Percentiles rank a stretch among this genome's conserved stretches.
Conservation (phyloP, 1,140 invertebrate species). For the Formica exsecta region DNA sequence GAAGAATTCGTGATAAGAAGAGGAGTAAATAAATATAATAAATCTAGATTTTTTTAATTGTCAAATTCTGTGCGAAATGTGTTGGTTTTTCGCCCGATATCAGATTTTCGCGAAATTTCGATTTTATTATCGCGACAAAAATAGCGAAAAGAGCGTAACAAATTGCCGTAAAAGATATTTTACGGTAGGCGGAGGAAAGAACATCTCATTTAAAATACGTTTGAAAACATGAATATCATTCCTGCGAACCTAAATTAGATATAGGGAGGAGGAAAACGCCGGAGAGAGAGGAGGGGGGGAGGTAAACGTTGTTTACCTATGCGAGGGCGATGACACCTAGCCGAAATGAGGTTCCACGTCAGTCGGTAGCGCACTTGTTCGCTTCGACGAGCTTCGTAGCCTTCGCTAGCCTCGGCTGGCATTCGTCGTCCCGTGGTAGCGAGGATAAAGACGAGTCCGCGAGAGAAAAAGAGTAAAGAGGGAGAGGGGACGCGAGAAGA, state of each 20-base stretch:
- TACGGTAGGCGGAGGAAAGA: not conserved
- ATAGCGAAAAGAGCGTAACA: not conserved
- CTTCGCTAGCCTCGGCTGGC: conserved; percentile 68
- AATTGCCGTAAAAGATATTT: not conserved
- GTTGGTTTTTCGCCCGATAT: not conserved
- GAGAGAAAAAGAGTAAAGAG: conserved; percentile 42
- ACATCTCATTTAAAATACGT: conserved; percentile 8
- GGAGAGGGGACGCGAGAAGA: not conserved
- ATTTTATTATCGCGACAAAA: not conserved
- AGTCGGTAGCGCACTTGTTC: conserved; percentile 60
- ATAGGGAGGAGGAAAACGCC: not conserved
- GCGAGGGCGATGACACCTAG: conserved; percentile 71
- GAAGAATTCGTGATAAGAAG: not conserved
- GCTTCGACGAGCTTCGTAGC: conserved; percentile 62
- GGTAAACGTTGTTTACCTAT: conserved; percentile 63
- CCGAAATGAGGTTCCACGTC: conserved; percentile 73
- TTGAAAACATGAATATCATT: not conserved
- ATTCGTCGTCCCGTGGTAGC: conserved; percentile 43
- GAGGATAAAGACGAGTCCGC: conserved; percentile 56
- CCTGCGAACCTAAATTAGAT: conserved; percentile 54
- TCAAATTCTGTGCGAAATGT: not conserved
- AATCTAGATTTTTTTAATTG: not conserved
- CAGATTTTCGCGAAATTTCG: not conserved
- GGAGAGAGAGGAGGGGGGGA: not conserved
- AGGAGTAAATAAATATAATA: conserved; percentile 1